Base-by-base conservation (phyloP, 2,797 vertebrate species). In the Enteromius unitaeniatus region DNA sequence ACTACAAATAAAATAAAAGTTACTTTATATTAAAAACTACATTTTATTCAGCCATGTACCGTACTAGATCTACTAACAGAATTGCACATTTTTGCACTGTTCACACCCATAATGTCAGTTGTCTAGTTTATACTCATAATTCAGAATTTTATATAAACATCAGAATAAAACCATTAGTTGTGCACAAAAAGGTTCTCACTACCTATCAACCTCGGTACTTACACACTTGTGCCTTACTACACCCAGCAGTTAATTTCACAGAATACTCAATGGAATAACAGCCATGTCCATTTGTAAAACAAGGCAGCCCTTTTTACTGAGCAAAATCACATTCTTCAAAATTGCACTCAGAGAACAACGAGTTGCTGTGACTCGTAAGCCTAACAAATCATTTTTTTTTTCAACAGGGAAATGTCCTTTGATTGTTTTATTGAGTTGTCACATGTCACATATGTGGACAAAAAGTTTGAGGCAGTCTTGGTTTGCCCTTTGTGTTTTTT, bases 401-500 rank as follows among this genome's bases (percentile, higher is more conserved):
- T 79, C 79, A 62, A 73, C 47, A 55, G 23, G 21, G 19, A 78
- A 86, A 85, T 55, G 73, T 65, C 81, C 87, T 79, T 90, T 79
- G 67, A 84, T 62, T 81, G 67, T 73, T 86, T 87, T 88, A 88
- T 86, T 87, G 80, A 87, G 81, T 85, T 87, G 86, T 1, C 86
- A 14, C 81, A 84, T 82, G 86, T 75, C 79, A 89, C 78, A 62
- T 74, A 73, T 75, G 81, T 72, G 65, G 74, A 86, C 45, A 64
- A 34, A 49, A 87, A 84, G 86, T 85, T 82, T 40, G 77, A 87
- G 77, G 69, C 70, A 67, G 68, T 76, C 70, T 31, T 74, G 58
- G 79, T 87, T 86, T 73, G 79, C 51, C 83, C 78, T 84, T 85
- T 37, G 6, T 37, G 37, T 37, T 37, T 83, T 74, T 83, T 51